Percentiles rank a stretch among this genome's conserved stretches.
Conservation (phyloP, 2,113 vertebrate genomes). For the Microcebus jonahi region DNA sequence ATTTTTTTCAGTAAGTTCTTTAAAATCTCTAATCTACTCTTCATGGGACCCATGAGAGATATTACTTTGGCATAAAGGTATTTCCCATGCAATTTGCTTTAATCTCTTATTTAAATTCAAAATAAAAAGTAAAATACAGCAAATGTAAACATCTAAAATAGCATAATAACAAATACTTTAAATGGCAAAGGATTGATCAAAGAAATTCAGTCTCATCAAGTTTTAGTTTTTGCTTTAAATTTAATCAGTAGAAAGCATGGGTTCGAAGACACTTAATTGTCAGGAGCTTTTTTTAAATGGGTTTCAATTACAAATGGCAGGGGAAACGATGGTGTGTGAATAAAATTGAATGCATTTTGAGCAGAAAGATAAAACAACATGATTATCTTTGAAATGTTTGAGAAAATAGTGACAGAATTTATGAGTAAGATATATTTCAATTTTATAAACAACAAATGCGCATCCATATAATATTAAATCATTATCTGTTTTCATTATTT, state of each 20-base stretch:
- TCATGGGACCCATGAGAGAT: not conserved
- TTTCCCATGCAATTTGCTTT: not conserved
- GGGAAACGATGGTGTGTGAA: not conserved
- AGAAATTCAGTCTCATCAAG: not conserved
- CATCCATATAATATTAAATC: not conserved
- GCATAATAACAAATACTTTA: not conserved
- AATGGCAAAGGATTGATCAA: not conserved
- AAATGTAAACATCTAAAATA: slow-evolving; percentile 3
- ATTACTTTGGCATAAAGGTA: not conserved
- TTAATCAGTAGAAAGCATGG: not conserved
- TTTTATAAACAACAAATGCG: not conserved
- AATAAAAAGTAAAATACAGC: not conserved
- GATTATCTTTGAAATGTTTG: slow-evolving; percentile 1
- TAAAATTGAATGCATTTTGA: slow-evolving; percentile 29
- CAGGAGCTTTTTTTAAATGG: not conserved
- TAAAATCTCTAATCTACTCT: not conserved
- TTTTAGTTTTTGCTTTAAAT: slow-evolving; percentile 37
- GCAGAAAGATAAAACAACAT: not conserved
- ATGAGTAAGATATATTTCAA: not conserved
- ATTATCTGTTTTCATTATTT: not conserved
- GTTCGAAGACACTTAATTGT: slow-evolving; percentile 32
- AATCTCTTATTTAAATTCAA: slow-evolving; percentile 22
- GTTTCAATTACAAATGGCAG: not conserved
- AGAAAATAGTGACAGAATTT: not conserved
- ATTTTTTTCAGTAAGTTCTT: not conserved